A percentile compares a stretch with the other conserved stretches of the same genome.
Evolutionary conservation across 2,888 invertebrate species (phyloP).

Genomic region (Metalampra italica): DNA sequence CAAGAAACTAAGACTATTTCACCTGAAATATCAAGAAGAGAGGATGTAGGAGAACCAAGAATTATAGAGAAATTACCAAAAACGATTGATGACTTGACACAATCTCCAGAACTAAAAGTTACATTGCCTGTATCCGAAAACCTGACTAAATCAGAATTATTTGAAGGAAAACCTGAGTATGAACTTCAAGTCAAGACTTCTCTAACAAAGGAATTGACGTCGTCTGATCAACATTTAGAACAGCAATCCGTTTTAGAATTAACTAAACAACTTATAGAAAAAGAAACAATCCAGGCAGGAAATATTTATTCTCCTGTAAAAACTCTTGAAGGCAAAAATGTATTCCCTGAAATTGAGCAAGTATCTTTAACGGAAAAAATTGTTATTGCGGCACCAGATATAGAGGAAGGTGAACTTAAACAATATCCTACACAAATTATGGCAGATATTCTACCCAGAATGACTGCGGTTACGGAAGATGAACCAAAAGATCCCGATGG

Average conservation of each 20-base stretch:
- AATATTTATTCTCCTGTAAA: constrained; percentile 9
- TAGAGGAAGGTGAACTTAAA: neutral
- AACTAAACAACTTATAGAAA: constrained; percentile 31
- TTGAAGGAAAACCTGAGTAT: neutral
- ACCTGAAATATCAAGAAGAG: neutral
- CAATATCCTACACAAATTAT: neutral
- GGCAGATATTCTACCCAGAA: neutral
- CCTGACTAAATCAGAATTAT: neutral
- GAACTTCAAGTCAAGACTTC: constrained; percentile 2
- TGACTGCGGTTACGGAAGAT: neutral
- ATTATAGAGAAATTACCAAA: neutral
- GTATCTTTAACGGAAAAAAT: neutral
- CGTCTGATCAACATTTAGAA: neutral
- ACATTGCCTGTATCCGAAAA: neutral
- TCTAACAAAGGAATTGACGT: constrained; percentile 1
- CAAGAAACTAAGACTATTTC: neutral
- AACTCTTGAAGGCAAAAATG: constrained; percentile 1
- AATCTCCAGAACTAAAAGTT: neutral
- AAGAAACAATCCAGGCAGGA: constrained; percentile 23
- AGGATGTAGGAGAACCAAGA: neutral
- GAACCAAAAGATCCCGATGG: neutral
- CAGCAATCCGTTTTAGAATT: constrained; percentile 21
- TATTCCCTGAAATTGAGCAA: neutral
- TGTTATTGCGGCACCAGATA: neutral
- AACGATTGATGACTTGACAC: neutral